These are phyloP conservation scores for Bergia sp. DNA, from an alignment of 92 coral and sea anemone genomes.

Conservation along the genomic window DNA sequence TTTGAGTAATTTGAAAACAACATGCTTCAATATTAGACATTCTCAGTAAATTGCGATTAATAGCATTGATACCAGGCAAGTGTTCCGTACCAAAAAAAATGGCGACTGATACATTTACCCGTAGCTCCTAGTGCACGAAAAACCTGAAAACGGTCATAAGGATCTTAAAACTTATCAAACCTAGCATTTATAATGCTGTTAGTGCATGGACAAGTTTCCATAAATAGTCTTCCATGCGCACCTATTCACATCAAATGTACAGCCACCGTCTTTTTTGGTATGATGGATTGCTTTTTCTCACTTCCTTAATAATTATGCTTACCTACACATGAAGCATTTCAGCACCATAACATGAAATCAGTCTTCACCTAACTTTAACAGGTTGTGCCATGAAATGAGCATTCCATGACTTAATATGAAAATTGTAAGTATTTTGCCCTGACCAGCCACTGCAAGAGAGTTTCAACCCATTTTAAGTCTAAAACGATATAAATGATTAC, in stretches of 20 bases:
- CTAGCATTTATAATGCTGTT: too few relatives aligned
- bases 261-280: too few relatives aligned
- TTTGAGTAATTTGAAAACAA: background rate
- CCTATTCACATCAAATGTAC: too few relatives aligned
- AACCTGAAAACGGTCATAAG: too few relatives aligned
- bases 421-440: background rate
- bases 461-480: background rate
- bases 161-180: too few relatives aligned
- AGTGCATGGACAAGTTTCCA: too few relatives aligned
- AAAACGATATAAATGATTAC: too few relatives aligned
- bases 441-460: background rate
- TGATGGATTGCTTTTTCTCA: background rate
- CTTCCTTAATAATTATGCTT: background rate
- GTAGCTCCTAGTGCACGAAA: too few relatives aligned
- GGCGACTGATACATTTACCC: too few relatives aligned
- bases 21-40: background rate
- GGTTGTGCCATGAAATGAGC: background rate
- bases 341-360: background rate
- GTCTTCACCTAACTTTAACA: background rate
- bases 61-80: background rate
- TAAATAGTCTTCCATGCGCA: too few relatives aligned
- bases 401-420: too few relatives aligned
- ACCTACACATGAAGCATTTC: background rate
- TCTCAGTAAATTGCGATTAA: background rate
- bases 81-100: too few relatives aligned